These are phyloP conservation scores for Chrysolina americana DNA, from an alignment of 2,888 invertebrate genomes.

Conservation along the genomic window DNA sequence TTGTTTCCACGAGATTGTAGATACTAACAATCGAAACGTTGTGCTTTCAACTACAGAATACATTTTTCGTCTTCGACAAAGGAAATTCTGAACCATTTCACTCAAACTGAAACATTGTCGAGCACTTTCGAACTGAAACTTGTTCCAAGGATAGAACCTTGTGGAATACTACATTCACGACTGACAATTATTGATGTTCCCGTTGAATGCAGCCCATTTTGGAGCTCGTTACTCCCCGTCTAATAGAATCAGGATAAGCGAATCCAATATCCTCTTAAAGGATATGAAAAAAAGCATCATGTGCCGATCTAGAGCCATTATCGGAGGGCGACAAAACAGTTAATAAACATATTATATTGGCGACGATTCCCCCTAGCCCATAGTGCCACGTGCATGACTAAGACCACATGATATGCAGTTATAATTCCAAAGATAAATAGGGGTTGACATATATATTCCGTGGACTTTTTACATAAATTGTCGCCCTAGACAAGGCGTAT, in stretches of 20 bases:
- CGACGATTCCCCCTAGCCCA: slow-evolving; percentile 25
- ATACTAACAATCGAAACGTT: too few species aligned
- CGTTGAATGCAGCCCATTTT: not conserved
- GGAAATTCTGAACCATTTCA: too few species aligned
- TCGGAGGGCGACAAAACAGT: slow-evolving; percentile 48
- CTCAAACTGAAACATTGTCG: too few species aligned
- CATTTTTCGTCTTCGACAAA: too few species aligned
- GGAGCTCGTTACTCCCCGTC: not conserved
- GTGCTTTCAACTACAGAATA: too few species aligned
- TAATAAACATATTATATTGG: slow-evolving; percentile 46
- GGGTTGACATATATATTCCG: slow-evolving; percentile 65
- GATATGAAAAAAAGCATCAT: slow-evolving; percentile 47
- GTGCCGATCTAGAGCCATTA: slow-evolving; percentile 43
- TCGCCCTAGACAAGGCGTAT: slow-evolving; percentile 53
- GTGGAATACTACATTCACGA: too few species aligned
- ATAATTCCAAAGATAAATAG: slow-evolving; percentile 67
- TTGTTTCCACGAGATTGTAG: too few species aligned
- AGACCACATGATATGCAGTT: slow-evolving; percentile 66
- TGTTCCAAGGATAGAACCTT: too few species aligned
- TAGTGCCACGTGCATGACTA: slow-evolving; percentile 66
- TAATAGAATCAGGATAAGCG: slow-evolving; percentile 25
- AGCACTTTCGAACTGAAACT: too few species aligned
- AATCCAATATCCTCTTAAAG: slow-evolving; percentile 43
- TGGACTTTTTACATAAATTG: slow-evolving; percentile 64
- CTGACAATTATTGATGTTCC: too few species aligned